Evolutionary conservation across 2,113 vertebrate genomes (phyloP), one percentile per base, ranked within the genome.

Genomic region (Eulemur macaco): DNA sequence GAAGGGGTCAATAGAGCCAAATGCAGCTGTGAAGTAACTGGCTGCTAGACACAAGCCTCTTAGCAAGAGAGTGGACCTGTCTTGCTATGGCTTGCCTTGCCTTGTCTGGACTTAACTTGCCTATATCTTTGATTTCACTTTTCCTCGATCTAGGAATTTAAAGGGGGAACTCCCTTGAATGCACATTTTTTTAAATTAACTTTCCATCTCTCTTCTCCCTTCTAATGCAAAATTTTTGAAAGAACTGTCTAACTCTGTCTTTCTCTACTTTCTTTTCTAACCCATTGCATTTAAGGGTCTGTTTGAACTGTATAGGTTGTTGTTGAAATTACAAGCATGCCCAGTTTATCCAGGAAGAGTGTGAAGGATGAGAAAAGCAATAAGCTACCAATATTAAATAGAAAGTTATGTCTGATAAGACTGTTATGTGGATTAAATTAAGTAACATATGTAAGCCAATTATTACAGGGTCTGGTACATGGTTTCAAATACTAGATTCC

Each of bases 191-290:
- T 45, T 1, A 47, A 56, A 64, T 17, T 34, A 39, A 39, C 17
- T 86, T 91, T 45, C 8, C 23, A 31, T 56, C 11, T 82, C 31
- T 88, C 64, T 58, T 69, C 45, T 66, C 23, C 27, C 1, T 93
- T 82, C 42, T 77, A 69, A 87, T 42, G 52, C n/a, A 76, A 96
- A 68, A 8, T 69, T 64, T 95, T 54, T 31, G 21, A 69, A 90
- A 83, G 74, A 73, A 3, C 8, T 47, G 4, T 66, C 64, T 66
- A 60, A 50, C 14, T 14, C 5, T 10, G 12, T 66, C n/a, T 50
- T 83, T 73, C 15, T 39, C 14, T 20, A 47, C 27, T 76, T 68
- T 71, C 47, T 37, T 63, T 78, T 27, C 50, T 88, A 76, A 31
- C 4, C 20, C 25, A 9, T 37, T 52, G 6, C 11, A 69, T 10